Evolutionary conservation across 2,888 invertebrate species (phyloP).

Genomic region (Listrodromus nycthemerus): DNA sequence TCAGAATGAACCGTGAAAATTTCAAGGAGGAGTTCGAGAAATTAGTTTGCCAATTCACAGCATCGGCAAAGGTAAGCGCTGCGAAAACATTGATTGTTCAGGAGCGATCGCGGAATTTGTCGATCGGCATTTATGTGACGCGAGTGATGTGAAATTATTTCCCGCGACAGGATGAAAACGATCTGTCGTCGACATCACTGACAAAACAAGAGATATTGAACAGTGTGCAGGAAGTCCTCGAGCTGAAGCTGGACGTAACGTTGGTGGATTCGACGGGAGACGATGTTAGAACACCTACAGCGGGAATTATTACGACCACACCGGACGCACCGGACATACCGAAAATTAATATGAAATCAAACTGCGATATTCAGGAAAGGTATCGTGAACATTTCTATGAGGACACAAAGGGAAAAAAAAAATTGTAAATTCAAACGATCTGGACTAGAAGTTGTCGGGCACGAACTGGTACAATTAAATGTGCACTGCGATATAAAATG

Average conservation of each 20-base stretch:
- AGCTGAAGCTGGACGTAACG: conserved; percentile 58
- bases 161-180: conserved; percentile 34
- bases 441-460: too few species aligned
- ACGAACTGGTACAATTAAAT: too few species aligned
- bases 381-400: conserved; percentile 4
- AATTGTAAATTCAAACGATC: background rate
- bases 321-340: conserved; percentile 66
- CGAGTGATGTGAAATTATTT: conserved; percentile 32
- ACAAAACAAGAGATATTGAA: conserved; percentile 55
- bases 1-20: conserved; percentile 56
- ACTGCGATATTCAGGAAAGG: conserved; percentile 53
- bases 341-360: conserved; percentile 57
- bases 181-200: conserved; percentile 6
- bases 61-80: conserved; percentile 1
- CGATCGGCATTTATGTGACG: conserved; percentile 1
- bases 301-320: conserved; percentile 62
- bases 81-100: background rate
- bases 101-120: background rate
- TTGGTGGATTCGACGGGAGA: conserved; percentile 47
- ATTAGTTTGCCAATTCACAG: conserved; percentile 66
- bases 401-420: background rate
- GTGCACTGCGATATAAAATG: too few species aligned
- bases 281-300: conserved; percentile 63
- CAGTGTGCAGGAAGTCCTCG: conserved; percentile 53
- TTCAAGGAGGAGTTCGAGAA: conserved; percentile 70